Conservation (phyloP, 2,113 vertebrate genomes). For the Macaca nemestrina region DNA sequence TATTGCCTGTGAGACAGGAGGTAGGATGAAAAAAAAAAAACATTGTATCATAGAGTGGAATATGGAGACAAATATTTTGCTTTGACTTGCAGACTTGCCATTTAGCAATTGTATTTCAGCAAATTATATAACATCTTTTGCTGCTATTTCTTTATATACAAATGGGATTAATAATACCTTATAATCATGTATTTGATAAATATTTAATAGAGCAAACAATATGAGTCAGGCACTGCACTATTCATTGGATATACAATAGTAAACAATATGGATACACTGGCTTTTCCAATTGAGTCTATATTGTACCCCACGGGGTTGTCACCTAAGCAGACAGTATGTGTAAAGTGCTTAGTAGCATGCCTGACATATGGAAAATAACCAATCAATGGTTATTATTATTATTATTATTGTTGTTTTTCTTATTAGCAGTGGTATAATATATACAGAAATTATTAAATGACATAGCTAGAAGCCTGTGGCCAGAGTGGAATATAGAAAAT, state of each 20-base stretch:
- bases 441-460: background rate
- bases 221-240: background rate
- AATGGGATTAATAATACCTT: background rate
- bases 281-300: background rate
- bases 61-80: background rate
- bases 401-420: background rate
- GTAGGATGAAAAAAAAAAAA: background rate
- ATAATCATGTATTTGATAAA: background rate
- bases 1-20: background rate
- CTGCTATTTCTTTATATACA: background rate
- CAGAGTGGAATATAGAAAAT: background rate
- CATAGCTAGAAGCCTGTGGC: background rate
- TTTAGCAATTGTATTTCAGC: background rate
- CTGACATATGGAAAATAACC: background rate
- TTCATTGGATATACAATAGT: background rate
- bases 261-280: background rate
- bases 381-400: background rate
- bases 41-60: background rate
- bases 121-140: background rate
- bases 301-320: background rate
- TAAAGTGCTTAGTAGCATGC: background rate
- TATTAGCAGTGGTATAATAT: background rate
- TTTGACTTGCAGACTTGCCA: background rate
- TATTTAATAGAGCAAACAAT: background rate
- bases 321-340: background rate